Base-by-base conservation (phyloP, 2,888 invertebrate species). In the Rhogogaster chlorosoma region DNA sequence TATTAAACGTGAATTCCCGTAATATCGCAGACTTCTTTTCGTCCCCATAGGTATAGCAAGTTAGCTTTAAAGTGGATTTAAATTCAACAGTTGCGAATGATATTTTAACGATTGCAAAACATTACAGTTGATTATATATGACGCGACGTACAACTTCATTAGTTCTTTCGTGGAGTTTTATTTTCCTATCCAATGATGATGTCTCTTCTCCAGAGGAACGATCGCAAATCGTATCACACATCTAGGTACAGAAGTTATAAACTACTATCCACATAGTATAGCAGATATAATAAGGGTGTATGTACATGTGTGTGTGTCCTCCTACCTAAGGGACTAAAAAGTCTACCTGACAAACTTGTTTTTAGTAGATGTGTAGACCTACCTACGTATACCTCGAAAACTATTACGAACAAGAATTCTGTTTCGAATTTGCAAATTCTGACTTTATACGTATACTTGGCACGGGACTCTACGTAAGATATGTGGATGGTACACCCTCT, bases 101-200 rank as follows among this genome's bases (percentile, higher is more conserved):
- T 70, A 70, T 83, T 83, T 83, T 83, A 83, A 83, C 83, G 83
- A 83, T 83, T 70, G 83, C 83, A 83, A 83, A 83, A 83, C 83
- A 83, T 70, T 45, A 67, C 7, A 53, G 42, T 61, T 70, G 83
- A 83, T 80, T 80, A 80, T 36, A 80, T 61, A 80, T 12, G 57
- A 57, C 38, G 61, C 38, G 61, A 80, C 32, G 80, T 80, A 80
- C 80, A 49, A 61, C 80, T 80, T 80, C 80, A 80, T 80, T 57
- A 57, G 57, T 80, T 61, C 80, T 61, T 80, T 80, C 61, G 57
- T 22, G 38, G 36, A 42, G 77, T 45, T 80, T 42, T 61, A 22
- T 61, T 57, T 61, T 61, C 80, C 38, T 80, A 38, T 61, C 22
- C 32, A 18, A 38, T 38, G 49, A 53, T 53, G 53, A 49, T 49